A percentile compares a stretch with the other conserved stretches of the same genome.
Evolutionary conservation across 2,888 invertebrate genomes (phyloP).

Genomic region (Cataglyphis cursor): DNA sequence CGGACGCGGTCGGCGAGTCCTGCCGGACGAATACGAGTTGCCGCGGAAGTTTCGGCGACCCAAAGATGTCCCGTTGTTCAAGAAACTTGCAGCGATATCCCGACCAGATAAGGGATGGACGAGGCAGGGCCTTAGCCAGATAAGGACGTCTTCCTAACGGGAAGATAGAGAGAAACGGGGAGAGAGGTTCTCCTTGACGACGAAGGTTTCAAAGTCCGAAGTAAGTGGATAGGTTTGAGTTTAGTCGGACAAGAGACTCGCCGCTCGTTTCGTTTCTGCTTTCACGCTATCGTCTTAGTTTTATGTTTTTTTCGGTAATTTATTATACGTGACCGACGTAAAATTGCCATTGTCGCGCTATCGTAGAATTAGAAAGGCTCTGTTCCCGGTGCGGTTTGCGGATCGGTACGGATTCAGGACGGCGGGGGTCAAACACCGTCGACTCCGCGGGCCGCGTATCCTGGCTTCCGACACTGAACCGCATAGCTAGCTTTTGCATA

Average conservation of each 20-base stretch:
- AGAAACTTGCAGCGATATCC: conserved; percentile 75
- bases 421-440: conserved; percentile 46
- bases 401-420: conserved; percentile 36
- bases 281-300: not conserved
- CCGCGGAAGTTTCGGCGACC: conserved; percentile 68
- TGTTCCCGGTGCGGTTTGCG: not conserved
- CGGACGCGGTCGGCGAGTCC: conserved; percentile 25
- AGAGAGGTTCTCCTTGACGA: not conserved
- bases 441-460: conserved; percentile 36
- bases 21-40: conserved; percentile 57
- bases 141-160: conserved; percentile 67
- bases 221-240: conserved; percentile 24
- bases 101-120: conserved; percentile 75
- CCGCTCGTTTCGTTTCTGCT: not conserved
- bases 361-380: too few species aligned
- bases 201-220: not conserved
- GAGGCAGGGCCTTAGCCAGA: conserved; percentile 48
- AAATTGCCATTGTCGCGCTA: conserved; percentile 71
- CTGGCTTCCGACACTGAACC: conserved; percentile 37
- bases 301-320: conserved; percentile 74
- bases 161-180: conserved; percentile 42
- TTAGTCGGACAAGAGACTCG: not conserved
- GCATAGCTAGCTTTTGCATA: conserved; percentile 72
- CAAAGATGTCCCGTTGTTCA: conserved; percentile 72
- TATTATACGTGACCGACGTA: conserved; percentile 75